Evolutionary conservation across 2,113 vertebrate genomes (phyloP).

Genomic region (Fulmarus glacialis): DNA sequence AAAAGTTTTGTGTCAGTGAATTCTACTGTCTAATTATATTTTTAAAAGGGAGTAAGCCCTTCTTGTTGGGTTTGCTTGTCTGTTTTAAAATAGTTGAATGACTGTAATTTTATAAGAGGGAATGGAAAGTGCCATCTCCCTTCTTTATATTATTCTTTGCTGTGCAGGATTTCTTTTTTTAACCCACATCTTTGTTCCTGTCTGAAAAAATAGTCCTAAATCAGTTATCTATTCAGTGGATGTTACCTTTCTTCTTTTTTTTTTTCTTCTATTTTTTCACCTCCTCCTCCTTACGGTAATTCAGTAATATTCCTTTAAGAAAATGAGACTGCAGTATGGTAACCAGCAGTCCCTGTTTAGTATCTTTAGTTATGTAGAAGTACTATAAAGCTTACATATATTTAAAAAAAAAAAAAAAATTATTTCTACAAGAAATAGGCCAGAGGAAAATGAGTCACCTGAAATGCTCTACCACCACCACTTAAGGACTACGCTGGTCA

Average conservation of each 20-base stretch:
- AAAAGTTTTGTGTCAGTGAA: neutral
- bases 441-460: neutral
- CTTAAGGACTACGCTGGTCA: neutral
- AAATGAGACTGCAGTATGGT: accelerated
- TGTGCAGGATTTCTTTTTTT: neutral
- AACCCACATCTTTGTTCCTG: neutral
- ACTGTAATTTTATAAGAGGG: neutral
- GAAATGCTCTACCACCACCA: neutral
- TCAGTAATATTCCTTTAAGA: neutral
- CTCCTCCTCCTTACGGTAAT: neutral
- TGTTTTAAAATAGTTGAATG: neutral
- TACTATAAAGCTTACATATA: neutral
- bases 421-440: neutral
- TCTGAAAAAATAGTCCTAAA: neutral
- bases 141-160: neutral
- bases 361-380: neutral
- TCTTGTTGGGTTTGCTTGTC: neutral
- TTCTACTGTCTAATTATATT: neutral
- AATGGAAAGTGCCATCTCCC: neutral
- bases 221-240: neutral
- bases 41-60: neutral
- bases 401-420: neutral
- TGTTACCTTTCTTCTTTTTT: neutral
- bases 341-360: neutral
- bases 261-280: neutral